phyloP scores from a whole-genome alignment of 53 echinoderm and acorn worm genomes.

The Arbacia lixula region DNA sequence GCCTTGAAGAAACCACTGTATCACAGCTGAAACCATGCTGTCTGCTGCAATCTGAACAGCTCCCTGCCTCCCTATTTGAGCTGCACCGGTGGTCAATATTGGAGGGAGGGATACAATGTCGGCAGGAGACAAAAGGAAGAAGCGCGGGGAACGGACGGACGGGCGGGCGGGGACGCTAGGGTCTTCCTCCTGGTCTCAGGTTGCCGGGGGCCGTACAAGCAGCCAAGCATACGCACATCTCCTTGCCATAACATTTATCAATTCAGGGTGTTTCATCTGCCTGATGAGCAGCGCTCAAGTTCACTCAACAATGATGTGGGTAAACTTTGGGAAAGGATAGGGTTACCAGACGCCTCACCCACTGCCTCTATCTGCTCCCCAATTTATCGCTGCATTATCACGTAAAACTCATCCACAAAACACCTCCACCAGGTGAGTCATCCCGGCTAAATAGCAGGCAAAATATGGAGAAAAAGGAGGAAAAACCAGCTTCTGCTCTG shows the following conservation, averaged over 20 bases:
- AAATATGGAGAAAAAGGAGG: no score
- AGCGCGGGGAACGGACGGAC: slow-evolving; percentile 18
- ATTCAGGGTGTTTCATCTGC: slow-evolving; percentile 32
- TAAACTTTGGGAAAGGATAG: slow-evolving; percentile 30
- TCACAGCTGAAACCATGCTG: no score
- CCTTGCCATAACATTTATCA: slow-evolving; percentile 46
- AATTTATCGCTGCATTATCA: slow-evolving; percentile 26
- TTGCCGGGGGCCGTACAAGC: slow-evolving; percentile 5
- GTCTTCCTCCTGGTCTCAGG: slow-evolving; percentile 12
- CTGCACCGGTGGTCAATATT: neutral
- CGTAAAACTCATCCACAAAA: slow-evolving; percentile 8
- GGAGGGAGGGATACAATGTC: slow-evolving; percentile 42
- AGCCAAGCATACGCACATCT: no score
- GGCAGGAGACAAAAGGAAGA: slow-evolving; percentile 31
- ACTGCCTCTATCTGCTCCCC: neutral
- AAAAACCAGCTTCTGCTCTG: no score
- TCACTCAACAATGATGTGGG: slow-evolving; percentile 25
- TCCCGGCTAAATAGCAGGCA: no score
- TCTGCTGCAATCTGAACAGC: no score
- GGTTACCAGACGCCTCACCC: slow-evolving; percentile 13
- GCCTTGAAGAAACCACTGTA: no score
- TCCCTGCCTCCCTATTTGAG: slow-evolving; percentile 9
- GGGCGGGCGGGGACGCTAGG: slow-evolving; percentile 5
- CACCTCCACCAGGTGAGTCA: neutral
- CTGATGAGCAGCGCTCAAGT: slow-evolving; percentile 2